phyloP scores from a whole-genome alignment of 2,888 invertebrate genomes.

The Apoda limacodes region DNA sequence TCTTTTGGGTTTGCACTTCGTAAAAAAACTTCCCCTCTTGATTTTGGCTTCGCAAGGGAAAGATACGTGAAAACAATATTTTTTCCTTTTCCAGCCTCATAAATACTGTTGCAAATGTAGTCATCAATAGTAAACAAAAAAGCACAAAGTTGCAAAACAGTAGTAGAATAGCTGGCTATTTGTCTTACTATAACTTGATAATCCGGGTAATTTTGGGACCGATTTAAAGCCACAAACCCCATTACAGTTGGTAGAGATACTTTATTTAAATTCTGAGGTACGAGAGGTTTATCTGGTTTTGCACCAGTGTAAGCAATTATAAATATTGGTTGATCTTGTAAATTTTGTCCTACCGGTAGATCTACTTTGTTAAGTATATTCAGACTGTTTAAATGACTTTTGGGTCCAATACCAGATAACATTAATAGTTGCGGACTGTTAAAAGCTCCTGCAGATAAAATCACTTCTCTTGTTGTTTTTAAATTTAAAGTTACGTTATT shows the following conservation, averaged over 20 bases:
- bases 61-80: constrained; percentile 3
- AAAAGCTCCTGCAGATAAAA: constrained; percentile 41
- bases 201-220: constrained; percentile 20
- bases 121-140: constrained; percentile 60
- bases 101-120: constrained; percentile 21
- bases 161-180: constrained; percentile 1
- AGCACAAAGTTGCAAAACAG: constrained; percentile 17
- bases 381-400: constrained; percentile 25
- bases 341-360: constrained; percentile 39
- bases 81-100: constrained; percentile 21
- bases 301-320: constrained; percentile 2
- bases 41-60: constrained; percentile 7
- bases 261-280: neutral
- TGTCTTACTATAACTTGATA: constrained; percentile 18
- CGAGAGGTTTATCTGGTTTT: neutral
- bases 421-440: constrained; percentile 45
- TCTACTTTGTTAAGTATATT: constrained; percentile 33
- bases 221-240: constrained; percentile 22
- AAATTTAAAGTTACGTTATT: constrained; percentile 22
- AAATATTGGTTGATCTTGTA: constrained; percentile 37
- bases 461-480: constrained; percentile 34
- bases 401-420: constrained; percentile 48
- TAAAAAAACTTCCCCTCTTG: constrained; percentile 4
- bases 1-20: constrained; percentile 7
- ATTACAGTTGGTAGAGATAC: neutral